Base-by-base conservation (phyloP, 2,888 invertebrate species). In the Heliconius charithonia region DNA sequence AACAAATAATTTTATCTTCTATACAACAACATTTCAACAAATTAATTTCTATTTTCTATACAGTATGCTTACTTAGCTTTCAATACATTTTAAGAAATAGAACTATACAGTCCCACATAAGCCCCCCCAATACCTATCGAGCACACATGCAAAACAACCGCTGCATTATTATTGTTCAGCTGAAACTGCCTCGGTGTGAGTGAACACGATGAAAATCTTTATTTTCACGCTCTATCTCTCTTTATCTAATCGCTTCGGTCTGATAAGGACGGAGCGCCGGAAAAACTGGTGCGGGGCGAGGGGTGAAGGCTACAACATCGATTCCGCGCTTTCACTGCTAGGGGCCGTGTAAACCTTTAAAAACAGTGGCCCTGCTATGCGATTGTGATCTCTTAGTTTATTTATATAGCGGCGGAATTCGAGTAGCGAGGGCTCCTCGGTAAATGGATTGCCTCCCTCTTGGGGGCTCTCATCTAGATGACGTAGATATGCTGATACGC, bases 171-270 rank as follows among this genome's bases (percentile, higher is more conserved):
- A 86, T 80, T 76, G 79, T 89, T 89, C 87, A 86, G 86, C 90
- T 90, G 89, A 90, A 91, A 91, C 89, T 89, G 87, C 85, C 86
- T 82, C 86, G 88, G 94, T 94, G 94, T 94, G 93, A 90, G 95
- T 94, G 93, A 93, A 94, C 94, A 94, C 95, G 95, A 94, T 95
- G 95, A 95, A 95, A 95, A 95, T 95, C 95, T 95, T 95, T 95
- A 95, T 95, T 95, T 95, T 95, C 94, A 95, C 94, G 94, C 94
- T 95, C 93, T 95, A 95, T 95, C 95, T 95, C 92, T 95, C 95
- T 93, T 95, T 95, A 95, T 95, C 94, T 95, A 95, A 95, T 95
- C 94, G 93, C 92, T 85, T 85, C 89, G 90, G 94, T 91, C 93
- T 91, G 94, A 95, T 95, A 95, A 95, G 94, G 95, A 95, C 94